Percentiles rank a stretch among this genome's conserved stretches.
phyloP scores from a whole-genome alignment of 2,113 vertebrate genomes.

The Thymallus thymallus region DNA sequence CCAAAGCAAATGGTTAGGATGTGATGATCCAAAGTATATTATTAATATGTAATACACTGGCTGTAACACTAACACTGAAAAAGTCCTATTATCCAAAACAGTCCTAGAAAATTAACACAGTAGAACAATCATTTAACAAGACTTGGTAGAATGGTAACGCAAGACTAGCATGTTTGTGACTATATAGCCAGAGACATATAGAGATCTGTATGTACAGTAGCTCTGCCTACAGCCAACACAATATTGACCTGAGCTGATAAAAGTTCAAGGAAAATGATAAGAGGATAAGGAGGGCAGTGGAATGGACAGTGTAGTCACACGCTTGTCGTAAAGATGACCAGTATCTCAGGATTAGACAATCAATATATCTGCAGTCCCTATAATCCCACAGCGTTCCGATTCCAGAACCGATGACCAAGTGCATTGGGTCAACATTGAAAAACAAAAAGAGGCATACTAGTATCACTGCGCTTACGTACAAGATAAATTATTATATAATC shows the following conservation, averaged over 20 bases:
- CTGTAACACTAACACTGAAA: too few relatives aligned
- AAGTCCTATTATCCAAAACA: too few relatives aligned
- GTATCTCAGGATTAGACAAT: background rate
- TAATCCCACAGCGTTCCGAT: background rate
- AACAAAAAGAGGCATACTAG: background rate
- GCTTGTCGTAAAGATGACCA: background rate
- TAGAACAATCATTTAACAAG: too few relatives aligned
- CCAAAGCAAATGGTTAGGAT: too few relatives aligned
- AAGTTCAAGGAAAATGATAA: background rate
- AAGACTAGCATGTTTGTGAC: too few relatives aligned
- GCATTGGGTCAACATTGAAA: background rate
- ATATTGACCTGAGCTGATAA: background rate
- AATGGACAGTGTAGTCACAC: background rate
- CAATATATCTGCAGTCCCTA: too few relatives aligned
- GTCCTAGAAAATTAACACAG: too few relatives aligned
- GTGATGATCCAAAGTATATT: too few relatives aligned
- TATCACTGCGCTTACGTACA: background rate
- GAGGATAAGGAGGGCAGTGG: background rate
- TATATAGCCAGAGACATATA: too few relatives aligned
- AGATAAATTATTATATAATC: background rate
- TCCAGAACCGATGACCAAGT: background rate
- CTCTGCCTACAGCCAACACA: slow-evolving; percentile 32
- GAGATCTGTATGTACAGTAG: too few relatives aligned
- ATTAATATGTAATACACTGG: too few relatives aligned
- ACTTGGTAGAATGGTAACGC: too few relatives aligned